A percentile compares a stretch with the other conserved stretches of the same genome.
Evolutionary conservation across 2,113 vertebrate species (phyloP).

Genomic region (Aleadryas rufinucha): DNA sequence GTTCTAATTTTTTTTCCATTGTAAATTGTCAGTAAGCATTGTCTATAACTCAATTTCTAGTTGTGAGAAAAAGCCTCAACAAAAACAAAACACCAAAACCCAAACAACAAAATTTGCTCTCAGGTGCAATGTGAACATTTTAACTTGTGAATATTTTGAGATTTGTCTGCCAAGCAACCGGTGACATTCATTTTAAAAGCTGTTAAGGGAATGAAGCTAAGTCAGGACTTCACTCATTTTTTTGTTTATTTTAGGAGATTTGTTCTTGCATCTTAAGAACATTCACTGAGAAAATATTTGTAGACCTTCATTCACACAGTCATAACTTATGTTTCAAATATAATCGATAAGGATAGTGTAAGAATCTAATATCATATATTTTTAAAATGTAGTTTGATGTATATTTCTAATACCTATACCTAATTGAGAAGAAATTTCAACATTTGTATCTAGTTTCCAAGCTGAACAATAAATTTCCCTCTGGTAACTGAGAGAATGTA

Average conservation of each 20-base stretch:
- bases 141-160: neutral
- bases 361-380: neutral
- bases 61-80: rapidly evolving
- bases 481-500: neutral
- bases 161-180: neutral
- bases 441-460: neutral
- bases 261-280: neutral
- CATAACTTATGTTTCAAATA: neutral
- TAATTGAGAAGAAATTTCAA: neutral
- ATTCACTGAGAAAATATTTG: neutral
- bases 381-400: neutral
- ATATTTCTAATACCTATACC: neutral
- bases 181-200: neutral
- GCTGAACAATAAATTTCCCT: neutral
- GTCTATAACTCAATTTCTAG: neutral
- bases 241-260: neutral
- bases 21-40: neutral
- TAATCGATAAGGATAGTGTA: neutral
- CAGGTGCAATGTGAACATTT: neutral
- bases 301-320: neutral
- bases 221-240: neutral
- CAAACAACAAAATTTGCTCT: neutral
- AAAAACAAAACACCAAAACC: rapidly evolving
- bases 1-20: neutral
- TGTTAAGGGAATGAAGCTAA: neutral